Evolutionary conservation across 2,888 invertebrate species (phyloP).

Genomic region (Bunonema sp.): DNA sequence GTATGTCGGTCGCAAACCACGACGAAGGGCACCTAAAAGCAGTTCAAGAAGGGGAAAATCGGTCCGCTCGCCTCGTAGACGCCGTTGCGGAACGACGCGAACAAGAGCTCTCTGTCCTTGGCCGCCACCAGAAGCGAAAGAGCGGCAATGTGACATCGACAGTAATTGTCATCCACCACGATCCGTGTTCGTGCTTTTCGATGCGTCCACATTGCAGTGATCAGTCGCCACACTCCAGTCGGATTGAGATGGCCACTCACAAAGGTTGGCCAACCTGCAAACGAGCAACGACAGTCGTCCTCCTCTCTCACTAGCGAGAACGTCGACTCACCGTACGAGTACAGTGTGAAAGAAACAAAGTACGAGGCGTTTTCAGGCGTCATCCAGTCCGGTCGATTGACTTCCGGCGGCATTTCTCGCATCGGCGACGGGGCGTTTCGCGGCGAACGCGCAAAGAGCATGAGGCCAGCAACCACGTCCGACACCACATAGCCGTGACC

Average conservation of each 20-base stretch:
- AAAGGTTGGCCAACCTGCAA: conserved; percentile 77
- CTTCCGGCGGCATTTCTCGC: conserved; percentile 21
- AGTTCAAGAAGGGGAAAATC: neutral
- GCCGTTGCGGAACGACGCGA: conserved; percentile 70
- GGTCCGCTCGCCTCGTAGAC: conserved; percentile 57
- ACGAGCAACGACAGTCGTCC: too few relatives aligned
- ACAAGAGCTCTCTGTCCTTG: conserved; percentile 58
- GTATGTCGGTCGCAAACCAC: conserved; percentile 68
- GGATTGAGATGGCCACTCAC: conserved; percentile 21
- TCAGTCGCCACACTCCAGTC: conserved; percentile 7
- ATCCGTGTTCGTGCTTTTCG: too few relatives aligned
- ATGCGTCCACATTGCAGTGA: too few relatives aligned
- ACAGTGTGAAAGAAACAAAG: too few relatives aligned
- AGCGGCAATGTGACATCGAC: conserved; percentile 70
- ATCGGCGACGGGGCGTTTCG: conserved; percentile 18
- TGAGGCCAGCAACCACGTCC: conserved; percentile 71
- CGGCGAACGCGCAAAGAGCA: conserved; percentile 54
- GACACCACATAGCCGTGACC: conserved; percentile 58
- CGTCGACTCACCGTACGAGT: too few relatives aligned
- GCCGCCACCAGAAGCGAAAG: conserved; percentile 56
- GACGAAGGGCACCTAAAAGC: conserved; percentile 65
- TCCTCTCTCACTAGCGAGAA: too few relatives aligned
- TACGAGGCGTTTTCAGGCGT: too few relatives aligned
- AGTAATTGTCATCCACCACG: conserved; percentile 74
- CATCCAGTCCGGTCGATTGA: conserved; percentile 59